Percentiles rank a stretch among this genome's conserved stretches.
phyloP scores from a whole-genome alignment of 2,113 vertebrate genomes.

The Periophthalmus modestus region DNA sequence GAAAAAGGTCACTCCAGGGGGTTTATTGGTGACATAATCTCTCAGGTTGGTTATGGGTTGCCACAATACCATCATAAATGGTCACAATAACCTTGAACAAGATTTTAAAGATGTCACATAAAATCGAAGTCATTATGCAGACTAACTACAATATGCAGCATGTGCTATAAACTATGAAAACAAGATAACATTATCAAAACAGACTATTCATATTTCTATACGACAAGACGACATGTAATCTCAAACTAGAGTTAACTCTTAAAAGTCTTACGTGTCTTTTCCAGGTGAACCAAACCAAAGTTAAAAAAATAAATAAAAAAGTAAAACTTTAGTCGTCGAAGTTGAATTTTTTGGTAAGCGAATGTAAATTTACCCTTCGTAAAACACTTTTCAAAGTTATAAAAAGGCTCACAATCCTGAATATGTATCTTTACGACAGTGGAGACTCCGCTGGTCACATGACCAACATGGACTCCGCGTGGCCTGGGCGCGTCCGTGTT shows the following conservation, averaged over 20 bases:
- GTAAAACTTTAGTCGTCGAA: background rate
- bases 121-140: background rate
- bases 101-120: constrained; percentile 18
- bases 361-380: background rate
- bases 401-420: background rate
- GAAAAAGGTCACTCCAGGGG: constrained; percentile 73
- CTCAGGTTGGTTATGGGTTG: constrained; percentile 68
- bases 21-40: constrained; percentile 62
- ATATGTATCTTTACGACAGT: background rate
- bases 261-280: background rate
- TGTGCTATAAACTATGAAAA: too few relatives aligned
- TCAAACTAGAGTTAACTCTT: background rate
- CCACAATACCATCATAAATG: constrained; percentile 67
- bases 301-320: background rate
- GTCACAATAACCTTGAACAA: constrained; percentile 6
- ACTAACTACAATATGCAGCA: background rate
- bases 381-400: background rate
- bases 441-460: background rate
- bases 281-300: background rate
- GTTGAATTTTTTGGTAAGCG: background rate
- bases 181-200: too few relatives aligned
- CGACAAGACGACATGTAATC: background rate
- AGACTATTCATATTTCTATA: background rate
- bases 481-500: background rate
- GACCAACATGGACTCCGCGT: background rate